Conservation (phyloP, 2,888 invertebrate genomes). For the Marronus borbonicus region DNA sequence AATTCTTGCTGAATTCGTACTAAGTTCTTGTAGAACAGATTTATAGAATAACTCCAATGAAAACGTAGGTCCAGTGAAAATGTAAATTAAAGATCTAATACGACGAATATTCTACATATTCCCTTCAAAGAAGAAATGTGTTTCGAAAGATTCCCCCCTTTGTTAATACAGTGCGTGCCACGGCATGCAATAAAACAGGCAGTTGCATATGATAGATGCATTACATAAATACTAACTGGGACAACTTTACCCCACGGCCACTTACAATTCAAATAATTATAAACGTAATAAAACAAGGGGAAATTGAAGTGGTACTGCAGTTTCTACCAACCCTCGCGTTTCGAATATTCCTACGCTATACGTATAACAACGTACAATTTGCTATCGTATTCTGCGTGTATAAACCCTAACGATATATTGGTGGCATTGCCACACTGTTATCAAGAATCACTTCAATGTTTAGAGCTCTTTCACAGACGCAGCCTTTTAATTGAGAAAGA, state of each 20-base stretch:
- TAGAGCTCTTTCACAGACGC: constrained; percentile 34
- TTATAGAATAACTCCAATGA: no score
- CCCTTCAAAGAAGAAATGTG: constrained; percentile 32
- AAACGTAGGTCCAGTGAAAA: not conserved
- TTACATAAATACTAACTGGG: constrained; percentile 65
- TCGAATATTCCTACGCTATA: constrained; percentile 8
- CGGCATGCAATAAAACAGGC: constrained; percentile 58
- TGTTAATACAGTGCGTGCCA: constrained; percentile 51
- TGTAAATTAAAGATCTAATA: not conserved
- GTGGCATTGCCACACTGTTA: constrained; percentile 1
- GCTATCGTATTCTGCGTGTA: constrained; percentile 13
- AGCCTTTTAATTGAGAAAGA: constrained; percentile 38
- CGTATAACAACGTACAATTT: constrained; percentile 21
- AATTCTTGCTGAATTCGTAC: no score
- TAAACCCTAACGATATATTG: not conserved
- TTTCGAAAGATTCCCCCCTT: constrained; percentile 55
- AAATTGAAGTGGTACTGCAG: constrained; percentile 61
- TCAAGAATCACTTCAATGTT: constrained; percentile 39
- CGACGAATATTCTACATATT: not conserved
- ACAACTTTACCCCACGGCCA: constrained; percentile 56
- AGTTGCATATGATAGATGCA: constrained; percentile 59
- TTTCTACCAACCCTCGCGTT: constrained; percentile 52
- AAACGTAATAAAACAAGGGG: constrained; percentile 67
- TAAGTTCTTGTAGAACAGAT: no score
- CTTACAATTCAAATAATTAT: constrained; percentile 66